Percentiles rank a stretch among this genome's conserved stretches.
phyloP scores from a whole-genome alignment of 2,888 invertebrate species.

The Tetramorium bicarinatum region DNA sequence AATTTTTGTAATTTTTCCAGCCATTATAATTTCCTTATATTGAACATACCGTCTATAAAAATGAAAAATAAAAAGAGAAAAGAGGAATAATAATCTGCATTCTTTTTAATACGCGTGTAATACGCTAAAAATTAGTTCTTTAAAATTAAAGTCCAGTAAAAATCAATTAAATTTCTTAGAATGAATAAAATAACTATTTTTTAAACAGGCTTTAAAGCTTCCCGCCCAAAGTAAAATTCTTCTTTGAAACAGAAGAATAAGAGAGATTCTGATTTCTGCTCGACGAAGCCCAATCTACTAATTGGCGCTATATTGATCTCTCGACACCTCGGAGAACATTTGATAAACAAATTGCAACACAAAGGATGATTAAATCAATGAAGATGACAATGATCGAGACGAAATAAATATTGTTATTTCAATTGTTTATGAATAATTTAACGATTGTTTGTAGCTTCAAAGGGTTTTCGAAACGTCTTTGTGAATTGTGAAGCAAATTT shows the following conservation, averaged over 20 bases:
- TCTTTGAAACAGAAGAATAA: constrained; percentile 1
- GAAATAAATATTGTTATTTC: constrained; percentile 14
- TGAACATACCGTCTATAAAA: background rate
- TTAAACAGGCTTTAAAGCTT: background rate
- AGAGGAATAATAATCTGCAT: background rate
- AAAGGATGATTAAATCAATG: background rate
- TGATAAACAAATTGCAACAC: constrained; percentile 25
- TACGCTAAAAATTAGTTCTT: background rate
- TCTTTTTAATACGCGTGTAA: background rate
- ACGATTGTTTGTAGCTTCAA: constrained; percentile 12
- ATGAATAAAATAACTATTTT: background rate
- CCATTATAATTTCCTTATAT: background rate
- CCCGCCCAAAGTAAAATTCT: background rate
- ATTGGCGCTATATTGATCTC: constrained; percentile 7
- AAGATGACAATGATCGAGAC: background rate
- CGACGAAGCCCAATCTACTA: constrained; percentile 8
- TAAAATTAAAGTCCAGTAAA: background rate
- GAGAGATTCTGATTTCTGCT: background rate
- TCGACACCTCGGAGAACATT: background rate
- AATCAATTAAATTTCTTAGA: background rate
- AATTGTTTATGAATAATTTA: constrained; percentile 50
- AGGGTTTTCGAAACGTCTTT: constrained; percentile 10
- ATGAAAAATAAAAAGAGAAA: background rate
- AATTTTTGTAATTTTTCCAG: background rate
- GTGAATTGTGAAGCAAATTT: constrained; percentile 26